These are phyloP conservation scores for Idaea biselata DNA, from an alignment of 2,888 invertebrate species.

Conservation along the genomic window DNA sequence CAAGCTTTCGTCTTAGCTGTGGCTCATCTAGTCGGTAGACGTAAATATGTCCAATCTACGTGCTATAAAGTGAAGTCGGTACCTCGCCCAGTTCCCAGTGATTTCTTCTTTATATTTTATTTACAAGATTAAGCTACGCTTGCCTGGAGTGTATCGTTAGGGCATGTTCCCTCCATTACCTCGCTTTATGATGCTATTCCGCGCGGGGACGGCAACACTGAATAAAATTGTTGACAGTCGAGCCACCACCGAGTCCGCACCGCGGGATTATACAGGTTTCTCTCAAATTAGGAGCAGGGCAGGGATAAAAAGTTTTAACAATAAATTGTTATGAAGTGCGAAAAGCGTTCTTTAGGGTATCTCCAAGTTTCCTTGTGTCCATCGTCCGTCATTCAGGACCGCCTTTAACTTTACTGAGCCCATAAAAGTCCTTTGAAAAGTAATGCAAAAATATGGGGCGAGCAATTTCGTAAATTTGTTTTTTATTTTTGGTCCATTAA, in stretches of 20 bases:
- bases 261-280: slow-evolving; percentile 40
- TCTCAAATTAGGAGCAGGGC: slow-evolving; percentile 36
- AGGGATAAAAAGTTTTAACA: slow-evolving; percentile 41
- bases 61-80: slow-evolving; percentile 48
- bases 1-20: slow-evolving; percentile 19
- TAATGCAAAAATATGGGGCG: slow-evolving; percentile 4
- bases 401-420: slow-evolving; percentile 1
- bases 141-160: slow-evolving; percentile 49
- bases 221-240: slow-evolving; percentile 54
- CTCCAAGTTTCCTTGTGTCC: slow-evolving; percentile 24
- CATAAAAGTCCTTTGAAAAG: slow-evolving; percentile 2
- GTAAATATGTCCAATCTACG: slow-evolving; percentile 52
- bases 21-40: slow-evolving; percentile 29
- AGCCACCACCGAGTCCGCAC: slow-evolving; percentile 21
- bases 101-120: slow-evolving; percentile 76
- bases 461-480: slow-evolving; percentile 2
- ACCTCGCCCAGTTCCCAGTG: slow-evolving; percentile 48
- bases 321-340: slow-evolving; percentile 53
- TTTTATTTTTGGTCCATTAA: slow-evolving; percentile 3
- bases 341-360: slow-evolving; percentile 24
- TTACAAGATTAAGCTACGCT: slow-evolving; percentile 60
- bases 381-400: slow-evolving; percentile 6
- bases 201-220: slow-evolving; percentile 42
- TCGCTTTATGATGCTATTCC: slow-evolving; percentile 64
- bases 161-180: slow-evolving; percentile 59